Conservation (phyloP, 2,888 invertebrate species). For the Athalia cordata region DNA sequence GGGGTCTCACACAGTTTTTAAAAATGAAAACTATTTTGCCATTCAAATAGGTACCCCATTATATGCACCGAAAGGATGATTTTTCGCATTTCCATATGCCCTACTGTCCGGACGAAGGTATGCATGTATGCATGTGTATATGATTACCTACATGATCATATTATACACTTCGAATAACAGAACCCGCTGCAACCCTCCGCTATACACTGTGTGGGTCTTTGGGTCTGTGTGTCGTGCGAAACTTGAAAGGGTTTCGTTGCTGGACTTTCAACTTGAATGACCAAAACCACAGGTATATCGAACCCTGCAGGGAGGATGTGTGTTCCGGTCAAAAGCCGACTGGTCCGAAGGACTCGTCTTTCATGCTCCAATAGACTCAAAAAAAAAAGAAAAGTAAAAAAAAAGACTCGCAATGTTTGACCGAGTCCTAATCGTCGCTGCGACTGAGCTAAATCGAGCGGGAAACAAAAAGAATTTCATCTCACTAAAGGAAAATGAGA, state of each 20-base stretch:
- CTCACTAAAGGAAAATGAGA: too few species aligned
- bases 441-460: too few species aligned
- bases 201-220: constrained; percentile 17
- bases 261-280: constrained; percentile 2
- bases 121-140: too few species aligned
- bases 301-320: neutral
- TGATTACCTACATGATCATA: too few species aligned
- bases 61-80: neutral
- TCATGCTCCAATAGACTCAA: neutral
- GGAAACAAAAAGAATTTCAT: too few species aligned
- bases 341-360: neutral
- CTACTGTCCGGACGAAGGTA: too few species aligned
- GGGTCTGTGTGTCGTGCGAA: constrained; percentile 45
- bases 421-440: too few species aligned
- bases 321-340: neutral
- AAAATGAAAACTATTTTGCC: constrained; percentile 38
- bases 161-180: too few species aligned
- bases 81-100: neutral
- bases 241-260: constrained; percentile 27
- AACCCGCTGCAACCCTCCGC: neutral
- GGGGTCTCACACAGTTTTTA: constrained; percentile 13
- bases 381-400: too few species aligned
- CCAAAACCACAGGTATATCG: constrained; percentile 27
- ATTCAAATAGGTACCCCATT: constrained; percentile 21
- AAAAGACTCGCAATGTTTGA: too few species aligned